Conservation (phyloP, 2,888 invertebrate genomes). For the Dendrolimus pini region DNA sequence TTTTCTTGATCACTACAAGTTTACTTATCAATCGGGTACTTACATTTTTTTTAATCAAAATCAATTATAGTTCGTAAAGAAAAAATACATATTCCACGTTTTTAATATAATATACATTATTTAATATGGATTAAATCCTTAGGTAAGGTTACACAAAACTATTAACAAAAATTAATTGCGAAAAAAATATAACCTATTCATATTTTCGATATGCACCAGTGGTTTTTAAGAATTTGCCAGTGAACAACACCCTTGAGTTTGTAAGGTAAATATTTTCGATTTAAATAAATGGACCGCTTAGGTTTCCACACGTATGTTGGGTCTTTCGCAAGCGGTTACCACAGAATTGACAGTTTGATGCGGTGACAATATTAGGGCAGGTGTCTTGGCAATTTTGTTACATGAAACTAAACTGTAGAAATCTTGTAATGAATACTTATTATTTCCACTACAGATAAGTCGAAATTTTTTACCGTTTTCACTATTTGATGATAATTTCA, state of each 20-base stretch:
- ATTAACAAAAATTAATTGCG: too few relatives aligned
- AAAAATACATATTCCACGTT: too few relatives aligned
- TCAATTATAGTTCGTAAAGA: too few relatives aligned
- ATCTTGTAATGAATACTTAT: not conserved
- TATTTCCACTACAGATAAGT: not conserved
- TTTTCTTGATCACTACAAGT: too few relatives aligned
- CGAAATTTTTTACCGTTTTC: not conserved
- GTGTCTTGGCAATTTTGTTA: not conserved
- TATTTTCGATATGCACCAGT: too few relatives aligned
- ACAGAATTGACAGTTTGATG: not conserved
- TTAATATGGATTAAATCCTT: too few relatives aligned
- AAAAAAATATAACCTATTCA: too few relatives aligned
- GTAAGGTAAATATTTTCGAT: slow-evolving; percentile 2
- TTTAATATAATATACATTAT: too few relatives aligned
- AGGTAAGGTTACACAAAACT: too few relatives aligned
- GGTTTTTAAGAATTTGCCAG: not conserved
- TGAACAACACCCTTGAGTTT: not conserved
- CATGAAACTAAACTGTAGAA: not conserved
- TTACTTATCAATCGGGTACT: too few relatives aligned
- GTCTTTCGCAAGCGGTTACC: not conserved
- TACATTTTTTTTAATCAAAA: too few relatives aligned
- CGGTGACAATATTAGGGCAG: not conserved
- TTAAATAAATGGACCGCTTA: slow-evolving; percentile 7
- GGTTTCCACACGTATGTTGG: slow-evolving; percentile 3
- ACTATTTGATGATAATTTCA: too few relatives aligned